Evolutionary conservation across 1,140 invertebrate genomes (phyloP).

Genomic region (Samia ricini): DNA sequence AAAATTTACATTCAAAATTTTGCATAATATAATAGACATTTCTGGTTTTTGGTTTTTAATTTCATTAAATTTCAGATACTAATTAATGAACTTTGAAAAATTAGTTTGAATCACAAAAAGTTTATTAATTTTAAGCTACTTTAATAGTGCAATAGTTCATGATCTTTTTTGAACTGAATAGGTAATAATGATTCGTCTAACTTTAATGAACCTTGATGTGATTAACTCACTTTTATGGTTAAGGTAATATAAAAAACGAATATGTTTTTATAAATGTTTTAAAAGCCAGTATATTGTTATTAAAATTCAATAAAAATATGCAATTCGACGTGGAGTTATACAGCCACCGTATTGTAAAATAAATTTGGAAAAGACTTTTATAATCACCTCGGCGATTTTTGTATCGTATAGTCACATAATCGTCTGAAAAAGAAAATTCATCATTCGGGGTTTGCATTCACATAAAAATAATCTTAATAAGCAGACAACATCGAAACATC

Average conservation of each 20-base stretch:
- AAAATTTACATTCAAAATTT: too few relatives aligned
- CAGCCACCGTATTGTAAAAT: constrained; percentile 38
- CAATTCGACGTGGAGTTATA: constrained; percentile 26
- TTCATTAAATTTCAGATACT: too few relatives aligned
- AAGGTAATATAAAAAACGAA: constrained; percentile 5
- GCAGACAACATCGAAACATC: constrained; percentile 15
- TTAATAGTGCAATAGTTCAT: background rate
- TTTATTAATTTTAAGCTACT: too few relatives aligned
- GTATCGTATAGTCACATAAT: constrained; percentile 93
- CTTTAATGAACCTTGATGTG: background rate
- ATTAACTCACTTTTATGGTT: constrained; percentile 1
- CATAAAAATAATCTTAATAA: constrained; percentile 15
- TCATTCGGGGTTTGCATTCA: constrained; percentile 25
- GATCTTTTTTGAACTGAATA: background rate
- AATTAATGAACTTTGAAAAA: too few relatives aligned
- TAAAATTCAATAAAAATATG: constrained; percentile 12
- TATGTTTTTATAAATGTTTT: constrained; percentile 11
- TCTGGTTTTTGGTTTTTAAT: too few relatives aligned
- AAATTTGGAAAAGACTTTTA: constrained; percentile 43
- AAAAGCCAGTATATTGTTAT: constrained; percentile 2
- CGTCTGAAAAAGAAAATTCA: constrained; percentile 83
- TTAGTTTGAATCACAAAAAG: too few relatives aligned
- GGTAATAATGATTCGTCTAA: background rate
- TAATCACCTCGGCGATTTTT: constrained; percentile 90
- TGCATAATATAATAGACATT: too few relatives aligned